A percentile compares a stretch with the other conserved stretches of the same genome.
Evolutionary conservation across 2,888 invertebrate genomes (phyloP).

Genomic region (Hyppa rectilinea): DNA sequence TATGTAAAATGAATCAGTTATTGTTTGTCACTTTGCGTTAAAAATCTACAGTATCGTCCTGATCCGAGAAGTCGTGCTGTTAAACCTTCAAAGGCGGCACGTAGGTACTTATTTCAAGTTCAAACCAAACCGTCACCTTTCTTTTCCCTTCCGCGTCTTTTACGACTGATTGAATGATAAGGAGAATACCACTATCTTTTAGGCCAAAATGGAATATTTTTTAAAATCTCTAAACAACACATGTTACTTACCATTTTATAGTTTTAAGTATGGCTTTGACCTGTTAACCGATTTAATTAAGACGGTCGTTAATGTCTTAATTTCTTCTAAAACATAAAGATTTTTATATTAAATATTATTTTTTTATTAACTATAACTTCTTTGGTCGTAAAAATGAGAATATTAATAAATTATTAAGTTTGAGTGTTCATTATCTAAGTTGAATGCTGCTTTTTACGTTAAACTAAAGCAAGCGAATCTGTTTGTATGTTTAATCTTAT

Average conservation of each 20-base stretch:
- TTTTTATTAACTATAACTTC: slow-evolving; percentile 1
- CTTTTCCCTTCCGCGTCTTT: background rate
- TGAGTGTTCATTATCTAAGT: background rate
- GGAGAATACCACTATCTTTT: background rate
- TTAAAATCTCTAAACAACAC: background rate
- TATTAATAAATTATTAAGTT: background rate
- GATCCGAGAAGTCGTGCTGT: background rate
- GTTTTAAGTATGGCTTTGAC: slow-evolving; percentile 2
- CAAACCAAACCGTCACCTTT: background rate
- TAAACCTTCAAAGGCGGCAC: background rate
- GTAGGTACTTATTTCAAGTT: background rate
- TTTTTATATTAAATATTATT: background rate
- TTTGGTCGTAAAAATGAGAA: background rate
- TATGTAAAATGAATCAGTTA: background rate
- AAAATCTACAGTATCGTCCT: background rate
- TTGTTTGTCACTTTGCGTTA: too few relatives aligned
- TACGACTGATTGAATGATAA: slow-evolving; percentile 10
- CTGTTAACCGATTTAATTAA: slow-evolving; percentile 5
- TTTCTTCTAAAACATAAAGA: slow-evolving; percentile 12
- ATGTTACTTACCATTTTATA: background rate
- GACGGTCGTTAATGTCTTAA: background rate
- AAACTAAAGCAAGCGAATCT: background rate
- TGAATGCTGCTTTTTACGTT: background rate
- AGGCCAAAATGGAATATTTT: background rate
- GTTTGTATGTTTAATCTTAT: background rate